phyloP scores from a whole-genome alignment of 2,888 invertebrate genomes.

The Tiliacea aurago region DNA sequence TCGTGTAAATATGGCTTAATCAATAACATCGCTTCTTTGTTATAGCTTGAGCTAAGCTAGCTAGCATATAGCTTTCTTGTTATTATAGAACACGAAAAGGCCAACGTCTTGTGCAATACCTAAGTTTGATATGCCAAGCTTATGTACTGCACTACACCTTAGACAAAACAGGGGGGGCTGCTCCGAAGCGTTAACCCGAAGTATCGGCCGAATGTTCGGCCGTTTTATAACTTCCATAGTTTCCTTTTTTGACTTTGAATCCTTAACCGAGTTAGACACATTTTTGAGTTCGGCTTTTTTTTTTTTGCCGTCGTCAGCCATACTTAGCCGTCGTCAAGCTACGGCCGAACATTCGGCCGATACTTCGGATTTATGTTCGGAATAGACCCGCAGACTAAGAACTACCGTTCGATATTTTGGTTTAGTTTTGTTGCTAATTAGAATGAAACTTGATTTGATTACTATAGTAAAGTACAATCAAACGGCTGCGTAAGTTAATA shows the following conservation, averaged over 20 bases:
- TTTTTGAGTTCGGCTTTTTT: too few relatives aligned
- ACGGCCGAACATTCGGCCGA: too few relatives aligned
- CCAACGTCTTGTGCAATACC: not conserved
- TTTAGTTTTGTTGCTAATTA: not conserved
- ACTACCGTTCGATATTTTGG: not conserved
- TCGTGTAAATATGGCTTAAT: not conserved
- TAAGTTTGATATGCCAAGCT: conserved; percentile 3
- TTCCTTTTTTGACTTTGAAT: too few relatives aligned
- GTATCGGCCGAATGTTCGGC: too few relatives aligned
- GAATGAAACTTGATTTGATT: not conserved
- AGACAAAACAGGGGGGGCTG: too few relatives aligned
- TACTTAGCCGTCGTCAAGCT: too few relatives aligned
- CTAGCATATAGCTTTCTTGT: not conserved
- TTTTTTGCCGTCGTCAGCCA: too few relatives aligned
- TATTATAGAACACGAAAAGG: not conserved
- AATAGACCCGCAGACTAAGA: too few relatives aligned
- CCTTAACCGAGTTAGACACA: too few relatives aligned
- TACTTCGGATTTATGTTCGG: too few relatives aligned
- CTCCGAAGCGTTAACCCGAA: too few relatives aligned
- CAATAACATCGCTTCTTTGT: not conserved
- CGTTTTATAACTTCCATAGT: too few relatives aligned
- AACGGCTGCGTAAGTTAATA: not conserved
- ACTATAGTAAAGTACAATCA: not conserved
- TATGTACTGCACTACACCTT: not conserved
- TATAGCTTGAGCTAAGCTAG: not conserved